Evolutionary conservation across 2,888 invertebrate species (phyloP).

Genomic region (Pegoplata infirma): DNA sequence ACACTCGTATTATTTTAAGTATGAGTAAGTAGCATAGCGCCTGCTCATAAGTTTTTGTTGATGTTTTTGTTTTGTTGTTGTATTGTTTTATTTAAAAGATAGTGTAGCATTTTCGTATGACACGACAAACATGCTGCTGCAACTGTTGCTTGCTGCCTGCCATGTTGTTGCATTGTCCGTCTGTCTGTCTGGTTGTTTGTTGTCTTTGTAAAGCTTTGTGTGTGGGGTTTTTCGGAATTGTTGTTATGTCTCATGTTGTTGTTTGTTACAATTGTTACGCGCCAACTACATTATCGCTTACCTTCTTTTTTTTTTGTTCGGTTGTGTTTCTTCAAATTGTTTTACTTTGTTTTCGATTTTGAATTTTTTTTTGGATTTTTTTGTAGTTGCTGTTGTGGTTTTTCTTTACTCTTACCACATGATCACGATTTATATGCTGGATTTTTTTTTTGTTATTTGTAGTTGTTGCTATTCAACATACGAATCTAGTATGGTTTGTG

Average conservation of each 20-base stretch:
- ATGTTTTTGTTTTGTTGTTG: background rate
- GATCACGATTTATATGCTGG: conserved; percentile 75
- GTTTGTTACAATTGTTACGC: conserved; percentile 65
- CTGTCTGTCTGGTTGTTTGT: conserved; percentile 44
- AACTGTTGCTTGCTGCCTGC: conserved; percentile 60
- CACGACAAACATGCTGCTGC: conserved; percentile 69
- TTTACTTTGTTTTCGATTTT: conserved; percentile 45
- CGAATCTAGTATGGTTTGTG: conserved; percentile 48
- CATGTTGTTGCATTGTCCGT: conserved; percentile 55
- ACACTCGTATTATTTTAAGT: conserved; percentile 37
- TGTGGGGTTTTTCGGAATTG: conserved; percentile 62
- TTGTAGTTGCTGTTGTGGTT: conserved; percentile 67
- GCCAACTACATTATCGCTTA: conserved; percentile 62
- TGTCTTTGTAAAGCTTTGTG: conserved; percentile 50
- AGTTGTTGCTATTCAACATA: conserved; percentile 53
- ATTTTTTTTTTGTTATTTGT: conserved; percentile 61
- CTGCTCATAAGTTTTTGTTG: conserved; percentile 50
- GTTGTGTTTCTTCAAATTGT: conserved; percentile 46
- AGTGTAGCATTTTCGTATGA: conserved; percentile 62
- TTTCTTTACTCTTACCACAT: conserved; percentile 75
- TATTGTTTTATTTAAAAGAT: conserved; percentile 35
- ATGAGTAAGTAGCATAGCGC: conserved; percentile 54
- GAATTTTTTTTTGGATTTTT: conserved; percentile 59
- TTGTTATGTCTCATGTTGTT: conserved; percentile 62
- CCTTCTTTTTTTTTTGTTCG: conserved; percentile 34